Base-by-base conservation (phyloP, 37 sponge, comb jelly and placozoan species). In the Beroe forskalii region DNA sequence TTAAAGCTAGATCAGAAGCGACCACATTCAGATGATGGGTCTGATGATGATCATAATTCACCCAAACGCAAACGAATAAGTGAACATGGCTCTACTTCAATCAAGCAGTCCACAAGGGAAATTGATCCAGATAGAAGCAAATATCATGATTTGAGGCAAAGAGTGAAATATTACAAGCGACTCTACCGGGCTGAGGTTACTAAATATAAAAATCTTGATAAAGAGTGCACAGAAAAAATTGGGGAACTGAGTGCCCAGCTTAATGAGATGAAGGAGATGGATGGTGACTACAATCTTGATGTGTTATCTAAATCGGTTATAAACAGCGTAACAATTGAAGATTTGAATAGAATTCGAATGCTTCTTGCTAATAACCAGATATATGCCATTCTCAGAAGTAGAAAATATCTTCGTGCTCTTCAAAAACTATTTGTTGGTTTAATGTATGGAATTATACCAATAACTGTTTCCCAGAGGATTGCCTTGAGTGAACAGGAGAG, bases 271-370 rank as follows among this genome's bases (percentile, higher is more conserved):
- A 27, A 64, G 31, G 66, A 64, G 17, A 8, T 23, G 4, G 66
- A 64, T 64, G 66, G 30, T 8, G 66, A 64, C 25, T 64, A 64
- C 17, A 23, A 64, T 3, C 17, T 64, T 8, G 17, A 23, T 6
- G 4, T 6, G 17, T 23, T 72, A 8, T 72, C 76, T 1, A 72
- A 22, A 20, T 4, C 38, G 8, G 27, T 72, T 12, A 38, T 72
- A 17, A 72, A 72, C 76, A 72, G 76, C 22, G 76, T 36, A 3
- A 72, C 40, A 4, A 72, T 72, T 38, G 40, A 33, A 2, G 76
- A 72, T 8, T 72, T 72, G 19, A 32, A 38, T 22, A 33, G 22
- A 72, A 33, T 72, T 36, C 38, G 40, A 22, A 38, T 32, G 40
- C 40, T 72, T 38, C 19, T 72, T 72, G 8, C 40, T 12, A 32